Base-by-base conservation (phyloP, 2,797 vertebrate species). In the Phaenicophaeus curvirostris region DNA sequence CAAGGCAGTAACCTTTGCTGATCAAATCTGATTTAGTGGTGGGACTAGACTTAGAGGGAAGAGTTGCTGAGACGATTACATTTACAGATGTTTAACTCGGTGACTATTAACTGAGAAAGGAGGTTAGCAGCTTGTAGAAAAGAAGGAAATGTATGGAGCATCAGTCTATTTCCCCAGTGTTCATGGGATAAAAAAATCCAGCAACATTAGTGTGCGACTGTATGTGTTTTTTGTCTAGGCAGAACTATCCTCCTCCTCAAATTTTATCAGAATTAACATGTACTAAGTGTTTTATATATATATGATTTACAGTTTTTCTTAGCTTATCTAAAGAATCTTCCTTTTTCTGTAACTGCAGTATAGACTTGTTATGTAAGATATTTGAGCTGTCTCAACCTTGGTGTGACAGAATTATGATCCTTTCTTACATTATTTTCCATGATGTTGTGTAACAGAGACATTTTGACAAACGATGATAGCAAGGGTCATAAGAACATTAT, bases 241-340 rank as follows among this genome's bases (percentile, higher is more conserved):
- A 51, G 39, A 59, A 37, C 1, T 39, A 11, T 65, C 11, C 3
- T 55, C 3, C 8, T 69, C 13, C 19, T 21, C 11, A 61, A 35
- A 63, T 13, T 18, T 67, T 83, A 71, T 67, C 11, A 48, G 12
- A 62, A 63, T 39, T 8, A 67, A 27, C 7, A 57, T 27, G 31
- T 58, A 53, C 11, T 66, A 57, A 57, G 1, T 3, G 20, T 55
- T 42, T n/a, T 37, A 39, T 27, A 24, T 37, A 42, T 27, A 21
- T 20, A 6, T 25, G 24, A 6, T 8, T 2, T 24, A 1, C 48
- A 16, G 0, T 0, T 12, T 84, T 84, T 74, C 6, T 54, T 78
- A 81, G 2, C 11, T 44, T 57, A 41, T 9, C 13, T 61, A 30
- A 53, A 78, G 8, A 65, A 24, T 37, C 5, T 74, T 91, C 7